Evolutionary conservation across 1,140 invertebrate genomes (phyloP).

Genomic region (Cephus cinctus): DNA sequence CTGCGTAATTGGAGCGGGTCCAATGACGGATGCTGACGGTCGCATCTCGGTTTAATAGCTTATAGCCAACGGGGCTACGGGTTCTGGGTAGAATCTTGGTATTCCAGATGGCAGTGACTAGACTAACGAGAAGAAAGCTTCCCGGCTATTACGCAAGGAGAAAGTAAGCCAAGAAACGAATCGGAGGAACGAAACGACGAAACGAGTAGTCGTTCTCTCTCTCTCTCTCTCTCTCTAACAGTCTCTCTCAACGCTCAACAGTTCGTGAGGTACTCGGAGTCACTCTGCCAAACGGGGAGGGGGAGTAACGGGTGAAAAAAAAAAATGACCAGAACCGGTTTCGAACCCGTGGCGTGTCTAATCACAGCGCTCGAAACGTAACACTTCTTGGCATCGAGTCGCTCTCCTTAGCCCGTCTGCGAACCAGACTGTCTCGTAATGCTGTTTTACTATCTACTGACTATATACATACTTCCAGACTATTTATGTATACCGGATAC

Average conservation of each 20-base stretch:
- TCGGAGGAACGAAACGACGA: slow-evolving; percentile 18
- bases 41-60: no score
- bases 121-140: slow-evolving; percentile 26
- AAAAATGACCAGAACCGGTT: slow-evolving; percentile 38
- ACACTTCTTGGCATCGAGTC: slow-evolving; percentile 26
- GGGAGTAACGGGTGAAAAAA: slow-evolving; percentile 9
- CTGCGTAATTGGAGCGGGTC: no score
- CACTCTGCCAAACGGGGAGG: slow-evolving; percentile 7
- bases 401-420: no score
- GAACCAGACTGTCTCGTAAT: no score
- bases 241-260: slow-evolving; percentile 10
- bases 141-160: slow-evolving; percentile 32
- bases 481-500: no score
- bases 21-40: no score
- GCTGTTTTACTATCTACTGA: no score
- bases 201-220: slow-evolving; percentile 16
- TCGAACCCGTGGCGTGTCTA: slow-evolving; percentile 39
- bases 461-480: no score
- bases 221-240: slow-evolving; percentile 6
- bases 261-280: no score
- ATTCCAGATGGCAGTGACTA: no score
- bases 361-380: slow-evolving; percentile 44
- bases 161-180: slow-evolving; percentile 27
- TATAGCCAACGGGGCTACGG: no score
- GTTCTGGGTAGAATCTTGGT: no score